Conservation (phyloP, 1,140 invertebrate species). For the Samia ricini region DNA sequence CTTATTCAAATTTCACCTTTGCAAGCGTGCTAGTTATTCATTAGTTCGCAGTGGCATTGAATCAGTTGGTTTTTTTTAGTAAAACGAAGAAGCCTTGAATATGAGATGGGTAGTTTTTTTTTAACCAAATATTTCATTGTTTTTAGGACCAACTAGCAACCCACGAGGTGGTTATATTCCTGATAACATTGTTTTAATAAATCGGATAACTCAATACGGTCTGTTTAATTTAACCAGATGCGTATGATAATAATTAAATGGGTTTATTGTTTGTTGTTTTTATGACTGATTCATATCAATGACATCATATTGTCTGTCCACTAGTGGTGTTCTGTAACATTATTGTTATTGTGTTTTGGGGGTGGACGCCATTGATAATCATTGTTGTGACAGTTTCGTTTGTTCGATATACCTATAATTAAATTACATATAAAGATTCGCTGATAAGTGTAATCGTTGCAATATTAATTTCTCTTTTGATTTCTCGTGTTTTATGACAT, state of each 20-base stretch:
- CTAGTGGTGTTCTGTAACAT: not conserved
- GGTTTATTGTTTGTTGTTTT: conserved; percentile 9
- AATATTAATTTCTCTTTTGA: not conserved
- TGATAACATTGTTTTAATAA: conserved; percentile 22
- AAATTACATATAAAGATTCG: not conserved
- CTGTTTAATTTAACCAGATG: conserved; percentile 16
- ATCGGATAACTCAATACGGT: conserved; percentile 19
- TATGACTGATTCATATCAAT: conserved; percentile 6
- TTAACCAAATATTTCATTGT: conserved; percentile 20
- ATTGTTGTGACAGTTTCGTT: not conserved
- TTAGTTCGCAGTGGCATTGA: conserved; percentile 7
- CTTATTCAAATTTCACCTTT: conserved; percentile 8
- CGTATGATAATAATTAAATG: conserved; percentile 1
- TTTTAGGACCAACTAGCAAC: conserved; percentile 11
- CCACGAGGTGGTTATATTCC: conserved; percentile 4
- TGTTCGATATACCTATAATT: not conserved
- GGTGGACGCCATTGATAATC: not conserved
- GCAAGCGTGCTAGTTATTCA: conserved; percentile 1
- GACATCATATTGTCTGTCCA: conserved; percentile 5
- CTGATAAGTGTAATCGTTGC: not conserved
- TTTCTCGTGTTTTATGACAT: too few relatives aligned
- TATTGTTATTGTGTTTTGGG: conserved; percentile 2
- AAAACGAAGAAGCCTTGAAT: conserved; percentile 9
- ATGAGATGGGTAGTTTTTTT: conserved; percentile 6
- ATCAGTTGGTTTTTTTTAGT: not conserved